phyloP scores from a whole-genome alignment of 2,113 vertebrate species.

The Theropithecus gelada region DNA sequence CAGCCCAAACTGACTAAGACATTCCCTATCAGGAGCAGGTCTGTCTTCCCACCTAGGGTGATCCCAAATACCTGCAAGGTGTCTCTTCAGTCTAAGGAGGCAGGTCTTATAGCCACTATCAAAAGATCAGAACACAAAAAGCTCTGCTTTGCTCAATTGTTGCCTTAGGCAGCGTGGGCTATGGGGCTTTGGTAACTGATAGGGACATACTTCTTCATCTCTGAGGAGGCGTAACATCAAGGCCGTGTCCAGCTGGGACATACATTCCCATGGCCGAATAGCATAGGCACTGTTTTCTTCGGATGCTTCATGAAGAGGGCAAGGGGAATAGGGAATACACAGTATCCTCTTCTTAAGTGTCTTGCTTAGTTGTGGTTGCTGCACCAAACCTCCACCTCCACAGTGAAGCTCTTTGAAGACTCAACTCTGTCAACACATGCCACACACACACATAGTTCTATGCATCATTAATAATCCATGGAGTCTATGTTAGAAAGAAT shows the following conservation, averaged over 20 bases:
- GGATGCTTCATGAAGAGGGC: neutral
- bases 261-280: accelerated
- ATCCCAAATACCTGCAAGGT: no score
- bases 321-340: neutral
- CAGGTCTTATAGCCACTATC: neutral
- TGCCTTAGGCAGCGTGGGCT: neutral
- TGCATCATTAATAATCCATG: neutral
- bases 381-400: neutral
- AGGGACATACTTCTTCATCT: neutral
- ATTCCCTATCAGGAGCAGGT: neutral
- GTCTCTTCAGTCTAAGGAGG: neutral
- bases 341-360: neutral
- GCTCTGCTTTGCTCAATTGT: neutral
- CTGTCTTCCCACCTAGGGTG: neutral
- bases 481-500: neutral
- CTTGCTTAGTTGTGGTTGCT: neutral
- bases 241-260: neutral
- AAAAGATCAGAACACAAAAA: neutral
- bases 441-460: accelerated
- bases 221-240: no score
- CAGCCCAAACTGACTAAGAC: neutral
- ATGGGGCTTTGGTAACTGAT: neutral
- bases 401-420: neutral
- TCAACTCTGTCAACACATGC: neutral
- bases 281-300: neutral